Conservation (phyloP, 35 echinoderm and acorn worm species). For the Diadema setosum region DNA sequence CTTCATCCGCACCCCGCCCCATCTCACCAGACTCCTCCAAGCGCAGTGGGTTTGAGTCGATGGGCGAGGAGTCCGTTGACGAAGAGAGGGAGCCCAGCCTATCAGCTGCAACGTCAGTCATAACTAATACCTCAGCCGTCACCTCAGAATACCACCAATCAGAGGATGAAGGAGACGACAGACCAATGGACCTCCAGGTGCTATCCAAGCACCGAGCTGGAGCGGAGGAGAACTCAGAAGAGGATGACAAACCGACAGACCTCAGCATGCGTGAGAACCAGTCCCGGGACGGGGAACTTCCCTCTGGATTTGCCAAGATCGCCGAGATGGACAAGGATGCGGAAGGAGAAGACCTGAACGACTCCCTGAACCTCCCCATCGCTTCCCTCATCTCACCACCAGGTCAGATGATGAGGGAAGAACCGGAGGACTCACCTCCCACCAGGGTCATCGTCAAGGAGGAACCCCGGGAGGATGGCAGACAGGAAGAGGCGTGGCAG, state of each 20-base stretch:
- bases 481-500: conserved; percentile 81
- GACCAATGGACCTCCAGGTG: background rate
- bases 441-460: background rate
- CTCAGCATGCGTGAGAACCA: background rate
- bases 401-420: background rate
- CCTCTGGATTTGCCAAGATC: conserved; percentile 73
- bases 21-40: background rate
- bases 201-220: background rate
- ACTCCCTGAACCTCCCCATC: conserved; percentile 89
- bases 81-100: no score
- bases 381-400: conserved; percentile 80
- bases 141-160: background rate
- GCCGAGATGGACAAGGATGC: conserved; percentile 10
- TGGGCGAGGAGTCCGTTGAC: background rate
- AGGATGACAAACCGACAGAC: background rate
- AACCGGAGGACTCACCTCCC: background rate
- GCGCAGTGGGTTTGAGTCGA: background rate
- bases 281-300: conserved; percentile 12
- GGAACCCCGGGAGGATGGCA: conserved; percentile 7
- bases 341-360: conserved; percentile 63
- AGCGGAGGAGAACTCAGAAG: background rate
- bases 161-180: background rate
- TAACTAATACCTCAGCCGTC: background rate
- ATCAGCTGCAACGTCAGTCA: background rate
- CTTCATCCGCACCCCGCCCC: background rate